These are phyloP conservation scores for Diabrotica virgifera DNA, from an alignment of 1,140 invertebrate species.

Conservation along the genomic window DNA sequence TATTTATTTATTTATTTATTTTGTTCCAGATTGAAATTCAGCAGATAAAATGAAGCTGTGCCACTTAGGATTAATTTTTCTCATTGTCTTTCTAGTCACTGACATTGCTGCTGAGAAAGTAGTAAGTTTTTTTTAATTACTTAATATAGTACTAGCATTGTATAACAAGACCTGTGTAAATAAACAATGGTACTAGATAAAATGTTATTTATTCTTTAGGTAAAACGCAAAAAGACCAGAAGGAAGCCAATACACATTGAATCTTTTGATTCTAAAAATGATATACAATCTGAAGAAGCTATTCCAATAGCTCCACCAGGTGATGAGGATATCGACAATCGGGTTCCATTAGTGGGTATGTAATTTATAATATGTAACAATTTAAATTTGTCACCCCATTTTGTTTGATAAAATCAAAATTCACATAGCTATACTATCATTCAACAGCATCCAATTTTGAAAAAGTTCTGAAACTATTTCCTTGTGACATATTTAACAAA, in stretches of 20 bases:
- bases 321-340: slow-evolving; percentile 32
- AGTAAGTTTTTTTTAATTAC: slow-evolving; percentile 22
- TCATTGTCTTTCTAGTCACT: slow-evolving; percentile 24
- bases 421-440: too few relatives aligned
- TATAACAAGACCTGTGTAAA: too few relatives aligned
- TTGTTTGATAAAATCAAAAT: too few relatives aligned
- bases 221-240: slow-evolving; percentile 15
- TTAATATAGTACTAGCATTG: background rate
- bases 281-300: slow-evolving; percentile 8
- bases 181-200: too few relatives aligned
- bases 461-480: too few relatives aligned
- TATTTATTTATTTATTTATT: background rate
- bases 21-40: slow-evolving; percentile 7
- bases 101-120: slow-evolving; percentile 31
- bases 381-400: too few relatives aligned
- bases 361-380: background rate
- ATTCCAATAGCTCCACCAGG: slow-evolving; percentile 23
- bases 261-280: slow-evolving; percentile 9
- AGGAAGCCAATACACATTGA: background rate
- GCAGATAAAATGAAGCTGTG: slow-evolving; percentile 35
- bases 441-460: too few relatives aligned
- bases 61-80: slow-evolving; percentile 19
- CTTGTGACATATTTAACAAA: too few relatives aligned
- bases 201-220: slow-evolving; percentile 16
- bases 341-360: slow-evolving; percentile 33